Conservation (phyloP, 2,888 invertebrate species). For the Mythimna impura region DNA sequence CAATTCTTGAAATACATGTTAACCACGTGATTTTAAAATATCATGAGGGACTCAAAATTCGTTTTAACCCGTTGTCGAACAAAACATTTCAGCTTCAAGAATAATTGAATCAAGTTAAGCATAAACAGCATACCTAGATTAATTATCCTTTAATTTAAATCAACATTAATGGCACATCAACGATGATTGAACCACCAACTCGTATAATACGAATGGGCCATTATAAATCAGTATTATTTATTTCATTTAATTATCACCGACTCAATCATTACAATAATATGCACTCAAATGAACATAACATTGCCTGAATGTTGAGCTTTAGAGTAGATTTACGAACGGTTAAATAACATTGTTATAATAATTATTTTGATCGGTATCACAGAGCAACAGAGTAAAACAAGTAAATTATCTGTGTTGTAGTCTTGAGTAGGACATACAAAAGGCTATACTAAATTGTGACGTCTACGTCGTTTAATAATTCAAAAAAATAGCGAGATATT, state of each 20-base stretch:
- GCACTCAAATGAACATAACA: constrained; percentile 19
- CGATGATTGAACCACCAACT: constrained; percentile 1
- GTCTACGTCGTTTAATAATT: too few relatives aligned
- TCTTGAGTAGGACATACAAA: too few relatives aligned
- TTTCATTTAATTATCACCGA: constrained; percentile 3
- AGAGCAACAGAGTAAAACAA: neutral
- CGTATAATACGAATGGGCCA: constrained; percentile 6
- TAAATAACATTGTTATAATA: constrained; percentile 9
- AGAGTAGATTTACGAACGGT: neutral
- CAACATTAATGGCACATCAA: neutral
- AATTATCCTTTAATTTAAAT: neutral
- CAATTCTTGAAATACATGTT: too few relatives aligned
- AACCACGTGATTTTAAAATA: too few relatives aligned
- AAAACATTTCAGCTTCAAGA: neutral
- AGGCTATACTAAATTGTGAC: too few relatives aligned
- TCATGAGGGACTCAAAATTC: too few relatives aligned
- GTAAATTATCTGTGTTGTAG: too few relatives aligned
- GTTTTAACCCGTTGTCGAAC: too few relatives aligned
- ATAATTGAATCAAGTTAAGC: neutral
- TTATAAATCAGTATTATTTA: constrained; percentile 36
- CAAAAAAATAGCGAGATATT: too few relatives aligned
- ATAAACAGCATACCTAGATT: neutral
- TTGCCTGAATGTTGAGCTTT: constrained; percentile 4
- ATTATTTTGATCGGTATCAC: neutral
- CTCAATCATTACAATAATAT: constrained; percentile 11